Evolutionary conservation across 2,797 vertebrate genomes (phyloP), one percentile per base, ranked within the genome.

Genomic region (Mormyrops boulengeri): DNA sequence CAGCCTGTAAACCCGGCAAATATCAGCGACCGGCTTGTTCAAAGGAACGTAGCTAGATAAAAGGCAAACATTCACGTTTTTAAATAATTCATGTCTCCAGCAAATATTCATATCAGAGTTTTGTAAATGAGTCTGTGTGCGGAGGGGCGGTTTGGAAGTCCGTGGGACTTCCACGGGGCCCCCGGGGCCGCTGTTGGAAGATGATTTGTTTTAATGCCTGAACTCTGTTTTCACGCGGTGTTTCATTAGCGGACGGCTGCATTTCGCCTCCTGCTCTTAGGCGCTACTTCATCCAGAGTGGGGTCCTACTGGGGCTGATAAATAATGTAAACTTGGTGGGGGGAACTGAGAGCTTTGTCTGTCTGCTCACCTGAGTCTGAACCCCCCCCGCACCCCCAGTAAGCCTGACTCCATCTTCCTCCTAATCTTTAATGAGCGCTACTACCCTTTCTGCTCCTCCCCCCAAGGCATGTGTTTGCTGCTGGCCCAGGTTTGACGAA

Each of bases 61-160:
- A 88, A 88, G 38, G 50, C 34, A 88, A 88, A 88, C 57, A 88
- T 88, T 88, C 87, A 4, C 34, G 50, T 12, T 88, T 88, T 19
- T 88, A 55, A 87, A 87, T 87, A 53, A 87, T 87, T 87, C 52
- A 87, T 38, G 49, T 38, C 50, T 34, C 52, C 17, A 53, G 49
- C 26, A 87, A 53, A 87, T 87, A 87, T 87, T 87, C 12, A 87
- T 57, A 57, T 57, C 85, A 8, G 50, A 53, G 85, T 55, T 30
- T 26, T 44, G 87, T 47, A 66, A 66, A 88, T 88, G 87, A 60
- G 30, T 66, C 9, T n/a, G 17, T 66, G 19, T 62, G 87, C 57
- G 19, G 34, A 41, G 38, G 57, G 41, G 34, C 4, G 3, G 38
- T 38, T 38, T 62, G 85, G 50, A 55, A 86, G 34, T 44, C 57